Conservation (phyloP, 2,113 vertebrate species). For the Cyrtonyx montezumae region DNA sequence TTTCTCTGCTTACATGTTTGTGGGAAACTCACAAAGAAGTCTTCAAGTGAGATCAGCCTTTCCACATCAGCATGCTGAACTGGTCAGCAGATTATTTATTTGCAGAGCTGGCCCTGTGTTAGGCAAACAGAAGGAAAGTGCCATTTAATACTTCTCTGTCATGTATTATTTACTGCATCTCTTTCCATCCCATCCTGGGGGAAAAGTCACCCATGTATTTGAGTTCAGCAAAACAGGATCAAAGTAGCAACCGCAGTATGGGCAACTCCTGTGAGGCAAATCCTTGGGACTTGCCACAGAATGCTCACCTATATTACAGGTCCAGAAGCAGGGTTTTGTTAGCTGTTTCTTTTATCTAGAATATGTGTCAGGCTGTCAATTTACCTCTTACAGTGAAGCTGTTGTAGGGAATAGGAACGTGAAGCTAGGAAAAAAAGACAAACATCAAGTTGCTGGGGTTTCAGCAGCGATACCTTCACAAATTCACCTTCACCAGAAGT, state of each 20-base stretch:
- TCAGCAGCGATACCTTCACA: background rate
- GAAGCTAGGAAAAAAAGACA: background rate
- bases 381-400: background rate
- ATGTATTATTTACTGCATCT: background rate
- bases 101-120: background rate
- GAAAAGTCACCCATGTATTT: background rate
- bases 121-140: background rate
- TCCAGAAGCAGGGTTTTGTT: too few relatives aligned
- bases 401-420: background rate
- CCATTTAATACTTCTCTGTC: background rate
- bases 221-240: background rate
- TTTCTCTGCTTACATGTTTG: background rate
- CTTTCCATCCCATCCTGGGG: background rate
- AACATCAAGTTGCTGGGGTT: background rate
- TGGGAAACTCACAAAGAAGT: background rate
- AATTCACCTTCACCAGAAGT: background rate
- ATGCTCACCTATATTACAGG: background rate
- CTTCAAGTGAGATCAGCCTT: background rate
- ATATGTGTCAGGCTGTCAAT: background rate
- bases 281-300: accelerated
- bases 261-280: background rate
- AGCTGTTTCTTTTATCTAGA: background rate
- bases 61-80: background rate
- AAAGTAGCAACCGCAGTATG: background rate
- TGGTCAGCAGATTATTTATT: background rate